These are phyloP conservation scores for Falco biarmicus DNA, from an alignment of 2,797 vertebrate genomes.

Conservation along the genomic window DNA sequence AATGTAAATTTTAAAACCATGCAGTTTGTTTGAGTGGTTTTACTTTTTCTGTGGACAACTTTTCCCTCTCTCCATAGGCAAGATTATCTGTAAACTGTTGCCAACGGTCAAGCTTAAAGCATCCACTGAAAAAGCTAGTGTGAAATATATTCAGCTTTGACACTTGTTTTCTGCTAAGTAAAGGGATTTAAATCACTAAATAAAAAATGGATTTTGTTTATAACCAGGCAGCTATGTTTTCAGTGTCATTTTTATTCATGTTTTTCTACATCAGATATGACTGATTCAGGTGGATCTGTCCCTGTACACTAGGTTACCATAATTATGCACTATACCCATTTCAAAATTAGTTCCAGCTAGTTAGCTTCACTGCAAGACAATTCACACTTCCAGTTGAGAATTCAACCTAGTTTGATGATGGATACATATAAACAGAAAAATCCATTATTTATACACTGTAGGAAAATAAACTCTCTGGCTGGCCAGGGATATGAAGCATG, in stretches of 20 bases:
- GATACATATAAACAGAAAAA: constrained; percentile 80
- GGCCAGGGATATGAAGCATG: constrained; percentile 62
- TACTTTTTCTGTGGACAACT: constrained; percentile 45
- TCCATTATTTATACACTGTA: constrained; percentile 81
- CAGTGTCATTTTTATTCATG: not conserved
- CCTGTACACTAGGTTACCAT: constrained; percentile 43
- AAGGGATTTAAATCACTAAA: not conserved
- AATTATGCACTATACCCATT: constrained; percentile 68
- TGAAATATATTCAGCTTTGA: constrained; percentile 50
- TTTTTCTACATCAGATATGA: not conserved
- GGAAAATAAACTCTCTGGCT: constrained; percentile 77
- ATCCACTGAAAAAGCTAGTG: constrained; percentile 42
- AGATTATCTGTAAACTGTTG: constrained; percentile 58
- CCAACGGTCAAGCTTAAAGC: constrained; percentile 39
- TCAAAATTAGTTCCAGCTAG: constrained; percentile 84
- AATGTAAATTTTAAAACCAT: constrained; percentile 46
- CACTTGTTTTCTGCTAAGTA: constrained; percentile 33
- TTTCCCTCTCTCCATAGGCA: constrained; percentile 33
- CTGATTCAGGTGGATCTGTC: constrained; percentile 60
- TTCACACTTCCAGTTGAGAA: constrained; percentile 77
- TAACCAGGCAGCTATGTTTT: not conserved
- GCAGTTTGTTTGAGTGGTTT: constrained; percentile 54
- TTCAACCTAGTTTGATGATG: constrained; percentile 78
- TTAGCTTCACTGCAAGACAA: constrained; percentile 80
- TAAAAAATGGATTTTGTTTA: not conserved